Conservation (phyloP, 2,113 vertebrate genomes). For the Kryptolebias marmoratus region DNA sequence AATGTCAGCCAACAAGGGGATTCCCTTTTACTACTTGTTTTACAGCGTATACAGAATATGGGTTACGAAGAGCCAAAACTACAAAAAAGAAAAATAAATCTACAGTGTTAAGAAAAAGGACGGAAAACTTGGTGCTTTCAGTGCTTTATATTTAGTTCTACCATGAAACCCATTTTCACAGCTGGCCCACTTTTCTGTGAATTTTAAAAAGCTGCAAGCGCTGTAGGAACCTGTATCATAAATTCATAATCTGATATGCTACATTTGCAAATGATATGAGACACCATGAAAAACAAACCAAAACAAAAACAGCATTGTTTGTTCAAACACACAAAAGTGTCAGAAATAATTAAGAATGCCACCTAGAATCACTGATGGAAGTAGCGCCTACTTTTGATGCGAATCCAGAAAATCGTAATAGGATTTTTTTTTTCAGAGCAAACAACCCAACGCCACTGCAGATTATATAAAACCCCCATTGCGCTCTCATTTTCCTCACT, state of each 20-base stretch:
- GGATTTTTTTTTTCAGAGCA: neutral
- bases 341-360: neutral
- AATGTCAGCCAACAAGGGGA: neutral
- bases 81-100: neutral
- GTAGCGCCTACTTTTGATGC: neutral
- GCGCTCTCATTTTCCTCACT: no score
- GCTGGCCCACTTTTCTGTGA: slow-evolving; percentile 48
- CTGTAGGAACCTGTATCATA: slow-evolving; percentile 8
- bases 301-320: neutral
- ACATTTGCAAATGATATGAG: slow-evolving; percentile 2
- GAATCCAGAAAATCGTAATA: neutral
- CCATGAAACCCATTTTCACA: slow-evolving; percentile 33
- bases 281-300: neutral
- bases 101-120: slow-evolving; percentile 5
- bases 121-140: slow-evolving; percentile 3
- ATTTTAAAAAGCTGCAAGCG: slow-evolving; percentile 21
- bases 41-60: neutral
- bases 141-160: slow-evolving; percentile 13
- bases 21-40: neutral
- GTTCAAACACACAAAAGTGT: neutral
- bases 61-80: neutral
- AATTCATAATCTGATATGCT: slow-evolving; percentile 28
- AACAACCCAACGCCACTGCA: neutral
- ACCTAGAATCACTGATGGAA: neutral
- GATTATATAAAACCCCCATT: neutral